Conservation (phyloP, 2,888 invertebrate species). For the Theodoxus fluviatilis region DNA sequence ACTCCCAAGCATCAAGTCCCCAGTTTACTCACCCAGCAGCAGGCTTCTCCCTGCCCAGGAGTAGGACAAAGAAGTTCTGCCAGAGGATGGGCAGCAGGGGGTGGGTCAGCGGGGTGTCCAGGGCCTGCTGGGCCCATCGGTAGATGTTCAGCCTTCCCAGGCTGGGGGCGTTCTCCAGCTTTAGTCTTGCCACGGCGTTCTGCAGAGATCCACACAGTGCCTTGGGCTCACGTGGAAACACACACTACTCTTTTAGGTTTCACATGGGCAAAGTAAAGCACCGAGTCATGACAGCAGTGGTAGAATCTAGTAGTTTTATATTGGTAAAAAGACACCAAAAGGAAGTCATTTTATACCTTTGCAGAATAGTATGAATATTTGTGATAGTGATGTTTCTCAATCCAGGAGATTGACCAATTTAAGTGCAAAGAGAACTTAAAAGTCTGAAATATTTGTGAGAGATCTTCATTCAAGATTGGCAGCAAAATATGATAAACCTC, state of each 20-base stretch:
- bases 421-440: too few relatives aligned
- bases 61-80: constrained; percentile 80
- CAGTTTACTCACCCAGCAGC: constrained; percentile 50
- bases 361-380: too few relatives aligned
- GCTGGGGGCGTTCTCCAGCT: constrained; percentile 51
- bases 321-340: neutral
- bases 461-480: too few relatives aligned
- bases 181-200: constrained; percentile 51
- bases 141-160: constrained; percentile 69
- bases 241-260: neutral
- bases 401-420: too few relatives aligned
- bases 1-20: too few relatives aligned
- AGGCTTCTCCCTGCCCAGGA: constrained; percentile 69
- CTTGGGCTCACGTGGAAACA: neutral
- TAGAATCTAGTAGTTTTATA: neutral
- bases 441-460: too few relatives aligned
- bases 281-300: neutral
- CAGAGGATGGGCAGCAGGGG: constrained; percentile 76
- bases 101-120: constrained; percentile 75
- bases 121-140: constrained; percentile 78
- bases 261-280: neutral
- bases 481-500: too few relatives aligned
- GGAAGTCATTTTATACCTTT: neutral
- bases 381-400: too few relatives aligned
- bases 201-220: constrained; percentile 35